Evolutionary conservation across 2,797 vertebrate species (phyloP).

Genomic region (Chaenodraco wilsoni): DNA sequence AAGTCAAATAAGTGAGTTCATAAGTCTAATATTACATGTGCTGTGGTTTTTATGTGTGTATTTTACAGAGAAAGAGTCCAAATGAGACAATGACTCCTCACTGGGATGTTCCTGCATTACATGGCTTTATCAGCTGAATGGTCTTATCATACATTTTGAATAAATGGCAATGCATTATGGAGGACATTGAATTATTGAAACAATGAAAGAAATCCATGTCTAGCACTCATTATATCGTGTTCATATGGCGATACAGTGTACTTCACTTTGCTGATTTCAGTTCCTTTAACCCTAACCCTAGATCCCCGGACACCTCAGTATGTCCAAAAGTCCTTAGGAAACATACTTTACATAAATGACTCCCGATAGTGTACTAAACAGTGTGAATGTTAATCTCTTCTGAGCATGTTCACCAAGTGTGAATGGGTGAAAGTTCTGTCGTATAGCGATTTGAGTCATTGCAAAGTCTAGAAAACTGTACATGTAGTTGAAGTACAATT

Average conservation of each 20-base stretch:
- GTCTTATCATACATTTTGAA: neutral
- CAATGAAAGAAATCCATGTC: neutral
- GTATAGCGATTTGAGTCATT: too few relatives aligned
- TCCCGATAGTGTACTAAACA: too few relatives aligned
- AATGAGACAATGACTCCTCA: neutral
- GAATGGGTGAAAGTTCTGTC: too few relatives aligned
- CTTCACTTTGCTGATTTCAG: neutral
- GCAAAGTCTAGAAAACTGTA: too few relatives aligned
- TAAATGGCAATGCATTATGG: neutral
- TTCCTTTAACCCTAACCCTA: too few relatives aligned
- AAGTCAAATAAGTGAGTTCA: conserved; percentile 18
- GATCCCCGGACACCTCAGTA: too few relatives aligned
- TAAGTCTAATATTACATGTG: conserved; percentile 3
- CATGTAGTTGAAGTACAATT: too few relatives aligned
- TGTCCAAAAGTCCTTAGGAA: too few relatives aligned
- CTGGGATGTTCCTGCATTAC: neutral
- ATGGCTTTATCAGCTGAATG: neutral
- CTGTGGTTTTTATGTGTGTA: neutral
- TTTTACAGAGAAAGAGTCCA: neutral
- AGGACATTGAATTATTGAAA: conserved; percentile 1
- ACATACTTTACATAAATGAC: too few relatives aligned
- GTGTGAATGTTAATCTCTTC: too few relatives aligned
- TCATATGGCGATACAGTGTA: neutral
- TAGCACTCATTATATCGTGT: neutral
- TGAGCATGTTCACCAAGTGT: too few relatives aligned